phyloP scores from a whole-genome alignment of 2,113 vertebrate species.

The Vireo altiloquus region DNA sequence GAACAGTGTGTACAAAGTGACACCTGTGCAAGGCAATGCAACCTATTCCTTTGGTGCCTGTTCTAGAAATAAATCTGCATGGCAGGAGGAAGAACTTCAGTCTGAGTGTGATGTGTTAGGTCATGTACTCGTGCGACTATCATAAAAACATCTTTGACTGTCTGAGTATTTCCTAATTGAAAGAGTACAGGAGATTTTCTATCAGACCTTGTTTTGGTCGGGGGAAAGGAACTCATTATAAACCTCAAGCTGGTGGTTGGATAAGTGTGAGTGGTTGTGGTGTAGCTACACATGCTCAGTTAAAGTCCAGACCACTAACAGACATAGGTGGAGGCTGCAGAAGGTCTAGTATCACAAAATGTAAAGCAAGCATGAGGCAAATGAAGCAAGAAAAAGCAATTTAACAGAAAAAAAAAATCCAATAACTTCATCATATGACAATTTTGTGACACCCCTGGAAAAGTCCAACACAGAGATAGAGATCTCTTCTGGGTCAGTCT shows the following conservation, averaged over 20 bases:
- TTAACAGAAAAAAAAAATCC: neutral
- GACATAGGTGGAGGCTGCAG: neutral
- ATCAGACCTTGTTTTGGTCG: neutral
- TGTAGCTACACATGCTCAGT: neutral
- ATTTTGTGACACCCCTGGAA: neutral
- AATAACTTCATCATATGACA: neutral
- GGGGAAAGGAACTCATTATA: neutral
- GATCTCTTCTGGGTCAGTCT: neutral
- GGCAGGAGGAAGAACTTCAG: neutral
- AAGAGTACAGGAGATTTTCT: neutral
- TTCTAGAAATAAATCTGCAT: neutral
- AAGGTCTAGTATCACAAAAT: neutral
- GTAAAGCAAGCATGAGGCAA: neutral
- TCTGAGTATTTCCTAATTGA: neutral
- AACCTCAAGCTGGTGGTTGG: neutral
- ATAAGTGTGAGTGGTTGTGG: neutral
- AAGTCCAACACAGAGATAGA: neutral
- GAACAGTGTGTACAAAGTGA: neutral
- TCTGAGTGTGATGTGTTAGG: neutral
- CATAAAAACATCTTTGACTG: neutral
- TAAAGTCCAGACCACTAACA: accelerated
- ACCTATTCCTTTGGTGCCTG: neutral
- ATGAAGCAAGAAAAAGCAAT: neutral
- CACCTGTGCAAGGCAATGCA: neutral
- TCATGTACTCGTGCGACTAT: neutral